Evolutionary conservation across 2,888 invertebrate species (phyloP).

Genomic region (Liopterus haemorrhoidalis): DNA sequence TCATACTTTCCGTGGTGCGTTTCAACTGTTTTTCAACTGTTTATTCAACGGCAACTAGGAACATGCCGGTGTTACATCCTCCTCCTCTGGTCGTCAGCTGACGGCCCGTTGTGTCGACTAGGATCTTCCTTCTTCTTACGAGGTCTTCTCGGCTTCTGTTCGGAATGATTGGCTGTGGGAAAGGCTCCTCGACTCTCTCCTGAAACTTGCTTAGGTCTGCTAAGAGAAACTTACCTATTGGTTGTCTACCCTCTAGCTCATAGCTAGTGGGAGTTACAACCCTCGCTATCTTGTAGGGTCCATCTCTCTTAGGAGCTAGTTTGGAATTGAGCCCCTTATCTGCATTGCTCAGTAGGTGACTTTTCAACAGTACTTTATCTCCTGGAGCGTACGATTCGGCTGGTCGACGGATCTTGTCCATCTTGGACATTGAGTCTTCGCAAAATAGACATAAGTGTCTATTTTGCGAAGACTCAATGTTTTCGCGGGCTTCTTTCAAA

Average conservation of each 20-base stretch:
- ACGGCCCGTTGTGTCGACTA: not conserved
- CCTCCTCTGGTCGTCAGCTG: conserved; percentile 3
- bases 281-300: conserved; percentile 29
- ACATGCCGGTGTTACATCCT: not conserved
- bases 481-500: conserved; percentile 20
- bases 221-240: not conserved
- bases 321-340: conserved; percentile 25
- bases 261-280: conserved; percentile 1
- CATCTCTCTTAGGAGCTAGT: conserved; percentile 32
- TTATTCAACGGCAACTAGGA: no score
- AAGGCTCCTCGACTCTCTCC: not conserved
- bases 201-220: no score
- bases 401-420: conserved; percentile 20
- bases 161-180: not conserved
- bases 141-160: not conserved
- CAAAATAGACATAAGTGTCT: no score
- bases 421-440: conserved; percentile 19
- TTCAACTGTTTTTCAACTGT: no score
- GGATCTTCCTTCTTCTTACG: not conserved
- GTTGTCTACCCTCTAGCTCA: not conserved
- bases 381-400: no score
- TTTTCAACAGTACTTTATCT: no score
- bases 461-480: conserved; percentile 14
- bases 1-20: no score
- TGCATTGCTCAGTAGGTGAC: conserved; percentile 23